Percentiles rank a stretch among this genome's conserved stretches.
phyloP scores from a whole-genome alignment of 64 coral and sea anemone species.

The Porites lutea region DNA sequence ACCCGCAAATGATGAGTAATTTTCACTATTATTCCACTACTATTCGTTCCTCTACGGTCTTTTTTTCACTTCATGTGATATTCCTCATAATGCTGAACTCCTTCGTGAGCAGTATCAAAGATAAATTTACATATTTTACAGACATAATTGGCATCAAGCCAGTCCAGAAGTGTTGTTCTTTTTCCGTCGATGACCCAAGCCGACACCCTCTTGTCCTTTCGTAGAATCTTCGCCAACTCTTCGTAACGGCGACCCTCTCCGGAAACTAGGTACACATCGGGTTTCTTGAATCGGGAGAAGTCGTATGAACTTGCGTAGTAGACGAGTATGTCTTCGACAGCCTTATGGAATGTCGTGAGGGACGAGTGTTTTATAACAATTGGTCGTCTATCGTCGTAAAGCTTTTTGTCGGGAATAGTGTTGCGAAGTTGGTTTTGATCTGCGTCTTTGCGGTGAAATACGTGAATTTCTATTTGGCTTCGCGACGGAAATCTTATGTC shows the following conservation, averaged over 20 bases:
- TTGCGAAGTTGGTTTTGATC: conserved; percentile 55
- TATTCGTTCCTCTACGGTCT: neutral
- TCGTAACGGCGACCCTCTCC: conserved; percentile 82
- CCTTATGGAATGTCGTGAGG: conserved; percentile 69
- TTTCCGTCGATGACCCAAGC: conserved; percentile 81
- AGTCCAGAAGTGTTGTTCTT: conserved; percentile 66
- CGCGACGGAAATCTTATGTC: conserved; percentile 67
- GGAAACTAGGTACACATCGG: conserved; percentile 86
- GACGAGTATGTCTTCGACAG: conserved; percentile 78
- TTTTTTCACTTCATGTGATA: conserved; percentile 22
- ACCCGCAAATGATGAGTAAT: too few species aligned
- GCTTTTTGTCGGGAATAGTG: conserved; percentile 56
- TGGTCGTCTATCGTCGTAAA: conserved; percentile 72
- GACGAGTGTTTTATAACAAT: conserved; percentile 69
- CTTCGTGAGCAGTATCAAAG: conserved; percentile 63
- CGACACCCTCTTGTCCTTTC: conserved; percentile 76
- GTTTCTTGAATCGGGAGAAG: conserved; percentile 81
- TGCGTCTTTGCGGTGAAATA: conserved; percentile 80
- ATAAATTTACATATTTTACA: conserved; percentile 81
- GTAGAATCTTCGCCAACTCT: conserved; percentile 86
- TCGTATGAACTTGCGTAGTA: conserved; percentile 79
- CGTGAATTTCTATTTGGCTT: conserved; percentile 83
- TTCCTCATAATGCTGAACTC: conserved; percentile 67
- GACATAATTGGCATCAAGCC: conserved; percentile 67
- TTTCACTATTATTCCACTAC: neutral